These are phyloP conservation scores for Sinocyclocheilus grahami DNA, from an alignment of 2,113 vertebrate species.

Conservation along the genomic window DNA sequence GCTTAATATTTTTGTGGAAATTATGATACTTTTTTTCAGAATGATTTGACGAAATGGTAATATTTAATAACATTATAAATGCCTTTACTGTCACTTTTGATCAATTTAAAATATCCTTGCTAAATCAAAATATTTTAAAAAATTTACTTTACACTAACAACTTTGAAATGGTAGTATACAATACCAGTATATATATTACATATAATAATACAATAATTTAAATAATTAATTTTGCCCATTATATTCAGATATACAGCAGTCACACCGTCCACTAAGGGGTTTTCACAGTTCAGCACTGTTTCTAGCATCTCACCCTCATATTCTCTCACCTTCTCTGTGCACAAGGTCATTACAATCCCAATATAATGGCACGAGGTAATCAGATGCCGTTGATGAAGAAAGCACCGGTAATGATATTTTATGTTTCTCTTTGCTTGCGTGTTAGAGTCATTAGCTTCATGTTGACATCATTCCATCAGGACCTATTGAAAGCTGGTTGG, in stretches of 20 bases:
- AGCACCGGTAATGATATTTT: conserved; percentile 86
- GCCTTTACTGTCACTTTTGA: no score
- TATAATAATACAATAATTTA: background rate
- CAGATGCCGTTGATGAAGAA: conserved; percentile 80
- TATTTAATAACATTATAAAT: no score
- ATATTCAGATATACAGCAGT: background rate
- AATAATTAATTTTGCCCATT: background rate
- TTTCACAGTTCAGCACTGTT: conserved; percentile 39
- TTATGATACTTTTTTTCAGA: no score
- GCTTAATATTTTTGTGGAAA: no score
- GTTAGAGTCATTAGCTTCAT: conserved; percentile 87
- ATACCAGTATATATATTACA: background rate
- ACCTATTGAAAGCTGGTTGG: conserved; percentile 84
- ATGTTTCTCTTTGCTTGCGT: conserved; percentile 84
- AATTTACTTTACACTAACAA: background rate
- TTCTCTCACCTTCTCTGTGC: conserved; percentile 43
- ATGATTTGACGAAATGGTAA: no score
- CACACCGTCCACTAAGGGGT: background rate
- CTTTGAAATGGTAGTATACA: no score
- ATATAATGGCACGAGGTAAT: conserved; percentile 87
- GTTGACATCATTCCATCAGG: conserved; percentile 88
- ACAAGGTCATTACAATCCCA: conserved; percentile 75
- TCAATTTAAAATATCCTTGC: no score
- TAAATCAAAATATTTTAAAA: no score
- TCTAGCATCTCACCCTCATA: conserved; percentile 36